Percentiles rank a stretch among this genome's conserved stretches.
These are phyloP conservation scores for Drosophila kanekoi DNA, from an alignment of 2,888 invertebrate species.

Conservation along the genomic window DNA sequence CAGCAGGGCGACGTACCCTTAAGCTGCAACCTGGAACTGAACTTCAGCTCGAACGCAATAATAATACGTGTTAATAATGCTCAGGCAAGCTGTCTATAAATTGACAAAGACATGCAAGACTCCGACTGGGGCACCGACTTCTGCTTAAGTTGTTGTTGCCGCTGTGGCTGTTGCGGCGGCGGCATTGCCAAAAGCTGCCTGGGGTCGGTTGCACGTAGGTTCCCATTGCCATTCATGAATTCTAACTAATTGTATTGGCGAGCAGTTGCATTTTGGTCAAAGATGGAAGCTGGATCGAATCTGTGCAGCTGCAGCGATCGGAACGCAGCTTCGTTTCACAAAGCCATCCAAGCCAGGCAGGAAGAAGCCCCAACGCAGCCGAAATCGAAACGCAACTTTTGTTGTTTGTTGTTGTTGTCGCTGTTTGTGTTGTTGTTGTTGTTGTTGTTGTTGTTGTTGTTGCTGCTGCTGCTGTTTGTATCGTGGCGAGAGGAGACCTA, in stretches of 20 bases:
- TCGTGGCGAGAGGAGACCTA: slow-evolving; percentile 56
- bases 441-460: slow-evolving; percentile 20
- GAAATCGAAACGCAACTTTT: slow-evolving; percentile 58
- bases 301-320: slow-evolving; percentile 80
- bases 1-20: slow-evolving; percentile 43
- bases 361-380: slow-evolving; percentile 52
- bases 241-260: slow-evolving; percentile 83
- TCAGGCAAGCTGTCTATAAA: slow-evolving; percentile 81
- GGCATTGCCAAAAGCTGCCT: slow-evolving; percentile 68
- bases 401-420: slow-evolving; percentile 36
- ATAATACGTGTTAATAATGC: slow-evolving; percentile 82
- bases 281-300: slow-evolving; percentile 68
- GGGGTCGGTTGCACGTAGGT: slow-evolving; percentile 53
- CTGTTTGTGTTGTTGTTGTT: slow-evolving; percentile 22
- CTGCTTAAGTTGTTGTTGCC: slow-evolving; percentile 22
- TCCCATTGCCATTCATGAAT: slow-evolving; percentile 77
- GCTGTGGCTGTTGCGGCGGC: slow-evolving; percentile 27
- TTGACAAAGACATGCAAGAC: slow-evolving; percentile 83
- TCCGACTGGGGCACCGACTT: slow-evolving; percentile 37
- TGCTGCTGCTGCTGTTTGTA: slow-evolving; percentile 37
- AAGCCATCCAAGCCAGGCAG: slow-evolving; percentile 53
- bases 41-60: slow-evolving; percentile 59
- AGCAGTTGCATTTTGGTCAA: slow-evolving; percentile 67
- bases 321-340: slow-evolving; percentile 62
- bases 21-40: slow-evolving; percentile 27